Conservation (phyloP, 2,113 vertebrate genomes). For the Anser brachyrhynchus region DNA sequence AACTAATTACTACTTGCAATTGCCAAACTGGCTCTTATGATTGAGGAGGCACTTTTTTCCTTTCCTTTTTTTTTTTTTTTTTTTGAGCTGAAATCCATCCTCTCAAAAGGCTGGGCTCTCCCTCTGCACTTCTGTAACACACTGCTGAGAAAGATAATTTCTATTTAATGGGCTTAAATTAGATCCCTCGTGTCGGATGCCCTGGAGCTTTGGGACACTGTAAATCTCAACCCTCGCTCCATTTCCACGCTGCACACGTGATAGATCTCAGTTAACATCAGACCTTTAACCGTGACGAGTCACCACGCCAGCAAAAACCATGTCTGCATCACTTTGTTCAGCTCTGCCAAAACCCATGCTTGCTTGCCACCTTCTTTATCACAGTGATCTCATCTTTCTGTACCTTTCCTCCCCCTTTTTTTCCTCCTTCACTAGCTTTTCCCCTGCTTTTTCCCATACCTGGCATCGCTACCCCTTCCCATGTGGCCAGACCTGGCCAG, state of each 20-base stretch:
- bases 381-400: background rate
- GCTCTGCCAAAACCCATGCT: background rate
- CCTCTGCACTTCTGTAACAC: background rate
- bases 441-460: background rate
- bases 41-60: conserved; percentile 2
- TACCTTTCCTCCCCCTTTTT: background rate
- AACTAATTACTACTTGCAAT: conserved; percentile 43
- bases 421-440: background rate
- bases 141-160: conserved; percentile 43
- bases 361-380: background rate
- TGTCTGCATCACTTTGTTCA: fast-evolving
- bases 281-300: background rate
- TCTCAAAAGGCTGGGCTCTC: background rate
- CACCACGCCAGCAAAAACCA: background rate
- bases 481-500: too few species aligned
- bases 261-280: background rate
- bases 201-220: background rate
- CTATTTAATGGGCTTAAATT: conserved; percentile 48
- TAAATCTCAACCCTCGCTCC: background rate
- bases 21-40: conserved; percentile 59
- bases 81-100: background rate
- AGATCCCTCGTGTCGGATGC: background rate
- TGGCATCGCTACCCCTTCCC: background rate
- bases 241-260: background rate
- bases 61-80: background rate